Base-by-base conservation (phyloP, 2,888 invertebrate species). In the Ormyrus pomaceus region DNA sequence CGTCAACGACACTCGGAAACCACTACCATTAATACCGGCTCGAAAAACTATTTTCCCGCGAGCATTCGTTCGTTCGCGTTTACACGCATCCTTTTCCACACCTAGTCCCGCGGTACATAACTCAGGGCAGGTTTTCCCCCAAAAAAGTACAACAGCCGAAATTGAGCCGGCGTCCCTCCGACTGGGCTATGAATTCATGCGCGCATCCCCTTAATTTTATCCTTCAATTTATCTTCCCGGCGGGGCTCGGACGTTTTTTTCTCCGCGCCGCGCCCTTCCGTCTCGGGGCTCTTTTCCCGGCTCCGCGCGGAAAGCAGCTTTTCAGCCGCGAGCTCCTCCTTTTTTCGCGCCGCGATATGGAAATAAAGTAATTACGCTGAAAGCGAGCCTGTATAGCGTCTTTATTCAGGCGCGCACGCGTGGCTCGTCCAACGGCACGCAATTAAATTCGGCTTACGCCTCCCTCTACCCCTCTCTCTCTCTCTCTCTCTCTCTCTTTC, bases 331-430 rank as follows among this genome's bases (percentile, higher is more conserved):
- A 34, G 34, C 34, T 34, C n/a, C 51, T 48, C 66, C 65, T 66
- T 70, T 79, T 82, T 82, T 75, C 69, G 45, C 68, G 72, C 73
- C 62, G 66, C 65, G 79, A 81, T 84, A 84, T 82, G 83, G 82
- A 85, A 84, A 84, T 84, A 83, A 84, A 84, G 83, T 83, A 84
- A 82, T 82, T 84, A 82, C 81, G 74, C 61, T 76, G 75, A 83
- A 80, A 84, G 82, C 76, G 72, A 79, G 70, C 62, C 51, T 53
- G 8, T 56, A 46, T 58, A 65, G 71, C 68, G 68, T 72, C 66
- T 73, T 68, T 68, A 68, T 78, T 78, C 68, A 66, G 61, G 61
- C n/a, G 58, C 13, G 55, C 62, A 34, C 46, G 50, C 55, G 53
- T 53, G 46, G 51, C 51, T 45, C 61, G 9, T 56, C 58, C 58